Base-by-base conservation (phyloP, 2,888 invertebrate genomes). In the Xestia sexstrigata region DNA sequence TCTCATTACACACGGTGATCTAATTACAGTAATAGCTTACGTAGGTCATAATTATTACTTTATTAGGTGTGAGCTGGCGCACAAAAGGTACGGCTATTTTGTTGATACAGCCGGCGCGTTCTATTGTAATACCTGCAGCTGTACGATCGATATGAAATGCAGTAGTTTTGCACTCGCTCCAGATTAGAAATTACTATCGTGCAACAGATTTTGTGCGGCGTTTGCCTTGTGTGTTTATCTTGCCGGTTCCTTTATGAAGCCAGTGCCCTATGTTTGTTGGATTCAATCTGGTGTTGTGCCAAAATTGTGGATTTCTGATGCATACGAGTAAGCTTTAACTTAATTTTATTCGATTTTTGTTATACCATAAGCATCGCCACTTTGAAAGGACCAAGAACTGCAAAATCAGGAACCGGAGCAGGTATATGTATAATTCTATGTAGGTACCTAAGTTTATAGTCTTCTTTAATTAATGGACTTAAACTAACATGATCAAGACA, bases 71-170 rank as follows among this genome's bases (percentile, higher is more conserved):
- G 69, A 49, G 69, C 47, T 69, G 23, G 70, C 69, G 62, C 35
- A 85, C 82, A 58, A 85, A 83, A 79, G 78, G 79, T 72, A 80
- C 49, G 60, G 58, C 52, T 52, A 67, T 81, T 76, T 83, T 83
- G 78, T 85, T 83, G 74, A 72, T 83, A 86, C 65, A 70, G 49
- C 47, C 76, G 70, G 73, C 71, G 75, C 66, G 73, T 78, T 81
- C 88, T 74, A 89, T 89, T 90, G 90, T 90, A 84, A 84, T 78
- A 68, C 74, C 79, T 87, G 90, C 92, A 93, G 92, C 91, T 92
- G 92, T 79, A 85, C 89, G 89, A 89, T 90, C 92, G 87, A 89
- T 91, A 89, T 74, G 80, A 84, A 83, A 83, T 84, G 84, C 85
- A 77, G 82, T 85, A 79, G 74, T 78, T 80, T 79, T 70, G 73